Base-by-base conservation (phyloP, 2,113 vertebrate species). In the Syngnathus typhle region DNA sequence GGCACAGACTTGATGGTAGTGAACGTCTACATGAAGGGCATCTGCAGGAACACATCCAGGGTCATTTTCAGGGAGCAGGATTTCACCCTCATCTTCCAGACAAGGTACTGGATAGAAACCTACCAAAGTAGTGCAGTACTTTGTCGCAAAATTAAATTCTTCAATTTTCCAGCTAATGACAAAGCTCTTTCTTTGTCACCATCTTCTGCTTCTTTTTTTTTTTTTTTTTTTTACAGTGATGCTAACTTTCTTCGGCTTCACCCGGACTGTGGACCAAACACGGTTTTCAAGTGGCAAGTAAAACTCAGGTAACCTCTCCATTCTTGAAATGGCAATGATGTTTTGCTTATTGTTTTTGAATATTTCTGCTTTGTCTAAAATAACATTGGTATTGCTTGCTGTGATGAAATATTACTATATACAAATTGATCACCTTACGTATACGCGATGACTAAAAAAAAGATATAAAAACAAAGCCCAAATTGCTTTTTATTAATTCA, bases 11-110 rank as follows among this genome's bases (percentile, higher is more conserved):
- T 95, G 8, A 94, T 98, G 89, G 97, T 98, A 63, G 97, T 98
- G 5, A 98, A 98, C 0, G 93, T 99, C 58, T 99, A 99, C 0
- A 88, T 95, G 82, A 98, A 98, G 78, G 94, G 93, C 71, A 93
- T 98, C 84, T 88, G 92, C 85, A 93, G 93, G 78, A 92, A 95
- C 56, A 92, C 86, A 0, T 94, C 94, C 59, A 92, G 89, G 69
- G 95, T 98, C 75, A 91, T 98, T 19, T 99, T 99, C 87, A 94
- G 96, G 73, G 96, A 99, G 47, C 96, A 98, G 71, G 96, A 98
- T 83, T 99, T 98, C 88, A 99, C 94, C 0, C 91, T 99, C 51
- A 91, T 98, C 80, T 99, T 99, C 84, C 95, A 95, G 88, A 98
- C 95, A 0, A 96, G 95, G 97, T 98, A 82, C 11, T 36, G 0